Evolutionary conservation across 2,888 invertebrate genomes (phyloP).

Genomic region (Himalopsyche japonica): DNA sequence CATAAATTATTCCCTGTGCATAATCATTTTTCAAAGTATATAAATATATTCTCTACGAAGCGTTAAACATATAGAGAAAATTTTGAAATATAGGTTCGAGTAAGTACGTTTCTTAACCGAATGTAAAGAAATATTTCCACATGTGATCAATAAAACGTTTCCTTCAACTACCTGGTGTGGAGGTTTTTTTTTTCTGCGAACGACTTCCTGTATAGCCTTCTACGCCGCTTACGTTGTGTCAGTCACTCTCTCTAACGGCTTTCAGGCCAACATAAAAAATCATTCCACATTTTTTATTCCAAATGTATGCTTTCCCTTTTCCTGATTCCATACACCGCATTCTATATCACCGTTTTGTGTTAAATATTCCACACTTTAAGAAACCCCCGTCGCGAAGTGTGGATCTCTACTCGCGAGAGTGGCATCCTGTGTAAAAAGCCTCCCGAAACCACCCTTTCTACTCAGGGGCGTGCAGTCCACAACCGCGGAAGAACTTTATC

Average conservation of each 20-base stretch:
- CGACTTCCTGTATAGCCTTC: not conserved
- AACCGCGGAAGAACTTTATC: no score
- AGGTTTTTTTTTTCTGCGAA: not conserved
- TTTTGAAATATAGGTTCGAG: no score
- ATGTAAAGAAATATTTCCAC: not conserved
- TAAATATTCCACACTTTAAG: not conserved
- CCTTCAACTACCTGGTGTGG: not conserved
- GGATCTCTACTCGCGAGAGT: not conserved
- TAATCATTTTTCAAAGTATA: no score
- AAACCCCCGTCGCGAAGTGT: not conserved
- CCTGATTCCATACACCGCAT: not conserved
- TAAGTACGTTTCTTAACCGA: no score
- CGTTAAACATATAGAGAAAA: no score
- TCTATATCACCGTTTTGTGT: not conserved
- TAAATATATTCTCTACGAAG: no score
- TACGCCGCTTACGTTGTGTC: not conserved
- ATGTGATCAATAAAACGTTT: not conserved
- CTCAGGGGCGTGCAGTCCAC: no score
- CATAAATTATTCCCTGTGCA: no score
- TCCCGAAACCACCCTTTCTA: not conserved
- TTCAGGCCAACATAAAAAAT: not conserved
- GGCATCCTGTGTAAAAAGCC: not conserved
- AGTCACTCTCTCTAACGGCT: not conserved
- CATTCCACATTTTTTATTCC: not conserved
- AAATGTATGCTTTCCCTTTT: not conserved